Evolutionary conservation across 2,113 vertebrate species (phyloP), one percentile per base, ranked within the genome.

Genomic region (Anguilla rostrata): DNA sequence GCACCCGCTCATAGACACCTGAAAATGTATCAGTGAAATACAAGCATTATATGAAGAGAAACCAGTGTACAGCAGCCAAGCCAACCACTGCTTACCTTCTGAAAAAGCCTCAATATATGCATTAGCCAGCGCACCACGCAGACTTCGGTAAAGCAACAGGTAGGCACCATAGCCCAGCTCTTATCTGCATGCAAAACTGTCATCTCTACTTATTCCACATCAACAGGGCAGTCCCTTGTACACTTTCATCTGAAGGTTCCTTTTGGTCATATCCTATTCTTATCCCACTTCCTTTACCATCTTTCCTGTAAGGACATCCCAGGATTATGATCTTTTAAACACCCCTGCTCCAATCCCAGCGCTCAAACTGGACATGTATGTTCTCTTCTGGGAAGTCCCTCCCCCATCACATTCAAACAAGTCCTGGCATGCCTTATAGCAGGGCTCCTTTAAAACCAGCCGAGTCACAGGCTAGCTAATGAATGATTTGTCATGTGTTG

Each of bases 371-470:
- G 71, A 6, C 11, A 75, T 22, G 20, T 80, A 40, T 1, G 83
- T 0, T 53, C 78, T 34, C 53, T 39, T 40, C 1, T 7, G 14
- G n/a, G 40, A 20, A 46, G 5, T 40, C 41, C 78, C 78, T 46
- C 86, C 83, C 43, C 78, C 46, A 16, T 16, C 80, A 75, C 1
- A 40, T 7, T 41, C 60, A 49, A 57, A 81, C 88, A 86, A 83
- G 87, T 86, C 87, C 40, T 40, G 84, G 49, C 87, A 88, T 85
- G 84, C 53, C 84, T 56, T 20, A 56, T 22, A 46, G 57, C 29
- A n/a, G 15, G 18, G 6, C 15, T 75, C 34, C 7, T 53, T 18
- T 34, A 11, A 40, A n/a, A 41, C 78, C 20, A 14, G 12, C 39
- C 18, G 39, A 80, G 39, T 14, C 78, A 18, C 5, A 41, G 16